Evolutionary conservation across 2,797 vertebrate genomes (phyloP).

Genomic region (Tangara arthus): DNA sequence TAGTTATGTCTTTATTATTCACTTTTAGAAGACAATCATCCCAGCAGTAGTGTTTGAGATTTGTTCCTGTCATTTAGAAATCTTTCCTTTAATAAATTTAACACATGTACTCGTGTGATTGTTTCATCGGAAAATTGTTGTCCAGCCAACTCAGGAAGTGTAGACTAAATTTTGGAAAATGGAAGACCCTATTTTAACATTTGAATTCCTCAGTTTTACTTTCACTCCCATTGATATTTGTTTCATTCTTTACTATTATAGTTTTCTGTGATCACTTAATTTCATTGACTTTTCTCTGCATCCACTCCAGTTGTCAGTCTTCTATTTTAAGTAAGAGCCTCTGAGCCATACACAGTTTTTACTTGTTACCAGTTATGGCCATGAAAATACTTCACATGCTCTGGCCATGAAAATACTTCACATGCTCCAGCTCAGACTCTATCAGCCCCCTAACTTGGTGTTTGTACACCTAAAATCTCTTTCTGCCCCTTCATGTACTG

Average conservation of each 20-base stretch:
- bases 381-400: background rate
- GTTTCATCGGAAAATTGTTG: background rate
- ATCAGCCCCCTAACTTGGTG: background rate
- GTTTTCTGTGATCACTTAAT: background rate
- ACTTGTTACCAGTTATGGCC: background rate
- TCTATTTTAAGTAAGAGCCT: background rate
- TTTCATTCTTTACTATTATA: background rate
- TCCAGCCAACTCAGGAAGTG: background rate
- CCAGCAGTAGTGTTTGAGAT: background rate
- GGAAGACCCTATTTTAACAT: background rate
- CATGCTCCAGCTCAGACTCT: background rate
- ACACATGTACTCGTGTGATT: background rate
- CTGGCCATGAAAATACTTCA: background rate
- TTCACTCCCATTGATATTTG: background rate
- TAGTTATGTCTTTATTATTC: background rate
- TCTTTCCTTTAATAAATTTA: background rate
- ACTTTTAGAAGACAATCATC: background rate
- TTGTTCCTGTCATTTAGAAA: background rate
- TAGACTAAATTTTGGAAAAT: background rate
- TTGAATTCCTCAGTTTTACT: background rate
- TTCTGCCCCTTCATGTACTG: background rate
- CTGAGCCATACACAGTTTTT: background rate
- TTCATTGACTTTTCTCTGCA: background rate
- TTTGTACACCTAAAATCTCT: background rate
- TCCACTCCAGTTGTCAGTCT: background rate